phyloP scores from a whole-genome alignment of 2,888 invertebrate species.

The Perizoma flavofasciatum region DNA sequence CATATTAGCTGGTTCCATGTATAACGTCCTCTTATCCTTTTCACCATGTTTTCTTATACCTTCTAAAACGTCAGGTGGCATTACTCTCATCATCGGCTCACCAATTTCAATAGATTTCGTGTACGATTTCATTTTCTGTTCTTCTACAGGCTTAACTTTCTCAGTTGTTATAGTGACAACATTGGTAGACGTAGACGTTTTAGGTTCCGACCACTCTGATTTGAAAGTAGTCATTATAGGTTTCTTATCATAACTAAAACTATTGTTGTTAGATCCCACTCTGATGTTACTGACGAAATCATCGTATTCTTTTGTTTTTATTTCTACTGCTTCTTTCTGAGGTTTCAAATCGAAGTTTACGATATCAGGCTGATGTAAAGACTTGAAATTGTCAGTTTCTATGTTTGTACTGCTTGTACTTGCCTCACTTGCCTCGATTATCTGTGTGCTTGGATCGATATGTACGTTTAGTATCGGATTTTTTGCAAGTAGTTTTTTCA shows the following conservation, averaged over 20 bases:
- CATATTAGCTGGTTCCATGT: constrained; percentile 76
- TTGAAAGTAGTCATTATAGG: constrained; percentile 56
- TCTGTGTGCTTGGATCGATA: constrained; percentile 65
- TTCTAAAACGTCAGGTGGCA: constrained; percentile 77
- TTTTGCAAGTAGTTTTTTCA: constrained; percentile 82
- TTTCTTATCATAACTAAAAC: constrained; percentile 66
- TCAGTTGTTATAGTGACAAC: constrained; percentile 77
- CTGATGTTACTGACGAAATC: constrained; percentile 79
- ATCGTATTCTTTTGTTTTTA: constrained; percentile 66
- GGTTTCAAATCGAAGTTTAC: constrained; percentile 78
- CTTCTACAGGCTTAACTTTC: constrained; percentile 62
- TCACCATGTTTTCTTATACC: constrained; percentile 69
- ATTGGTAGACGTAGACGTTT: constrained; percentile 55
- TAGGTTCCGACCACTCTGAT: constrained; percentile 67
- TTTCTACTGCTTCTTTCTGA: constrained; percentile 46
- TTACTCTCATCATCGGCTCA: constrained; percentile 64
- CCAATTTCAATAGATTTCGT: constrained; percentile 82
- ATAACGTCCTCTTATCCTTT: constrained; percentile 67
- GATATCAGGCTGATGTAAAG: constrained; percentile 78
- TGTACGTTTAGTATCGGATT: constrained; percentile 79
- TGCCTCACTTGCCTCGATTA: constrained; percentile 62
- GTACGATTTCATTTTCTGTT: constrained; percentile 64
- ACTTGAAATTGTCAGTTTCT: constrained; percentile 73
- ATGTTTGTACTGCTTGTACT: constrained; percentile 62
- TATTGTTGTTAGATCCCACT: constrained; percentile 77